A percentile compares a stretch with the other conserved stretches of the same genome.
phyloP scores from a whole-genome alignment of 2,888 invertebrate genomes.

The Podabrus alpinus region DNA sequence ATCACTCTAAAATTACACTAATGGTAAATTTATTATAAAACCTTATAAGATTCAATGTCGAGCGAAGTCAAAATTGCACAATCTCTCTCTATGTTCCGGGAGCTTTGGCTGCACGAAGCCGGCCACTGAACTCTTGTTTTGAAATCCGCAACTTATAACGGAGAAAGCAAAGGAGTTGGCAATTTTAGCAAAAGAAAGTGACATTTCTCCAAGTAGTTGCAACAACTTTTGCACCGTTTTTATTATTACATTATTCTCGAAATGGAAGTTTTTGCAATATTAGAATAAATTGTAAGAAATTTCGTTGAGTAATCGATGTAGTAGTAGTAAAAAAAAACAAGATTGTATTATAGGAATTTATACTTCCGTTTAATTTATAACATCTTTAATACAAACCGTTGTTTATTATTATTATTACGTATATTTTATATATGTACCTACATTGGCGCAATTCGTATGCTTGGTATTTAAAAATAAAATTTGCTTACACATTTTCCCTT shows the following conservation, averaged over 20 bases:
- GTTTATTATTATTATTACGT: not conserved
- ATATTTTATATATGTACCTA: not conserved
- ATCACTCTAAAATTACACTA: not conserved
- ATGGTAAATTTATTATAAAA: not conserved
- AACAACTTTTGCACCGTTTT: constrained; percentile 18
- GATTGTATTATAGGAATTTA: not conserved
- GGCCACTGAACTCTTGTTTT: constrained; percentile 33
- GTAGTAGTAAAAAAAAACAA: not conserved
- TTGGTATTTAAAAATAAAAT: not conserved
- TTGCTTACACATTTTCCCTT: not conserved
- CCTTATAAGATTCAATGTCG: constrained; percentile 13
- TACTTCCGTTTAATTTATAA: not conserved
- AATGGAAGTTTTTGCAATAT: constrained; percentile 1
- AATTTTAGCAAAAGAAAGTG: constrained; percentile 38
- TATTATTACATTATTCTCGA: constrained; percentile 19
- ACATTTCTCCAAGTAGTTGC: constrained; percentile 28
- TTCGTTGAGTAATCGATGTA: constrained; percentile 1
- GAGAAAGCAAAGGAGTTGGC: constrained; percentile 35
- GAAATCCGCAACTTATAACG: constrained; percentile 32
- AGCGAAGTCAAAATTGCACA: constrained; percentile 26
- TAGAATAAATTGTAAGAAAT: constrained; percentile 1
- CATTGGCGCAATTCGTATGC: not conserved
- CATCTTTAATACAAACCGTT: not conserved
- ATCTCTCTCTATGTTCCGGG: constrained; percentile 41
- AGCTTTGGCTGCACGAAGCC: constrained; percentile 41